These are phyloP conservation scores for Limnephilus rhombicus DNA, from an alignment of 2,888 invertebrate genomes.

Conservation along the genomic window DNA sequence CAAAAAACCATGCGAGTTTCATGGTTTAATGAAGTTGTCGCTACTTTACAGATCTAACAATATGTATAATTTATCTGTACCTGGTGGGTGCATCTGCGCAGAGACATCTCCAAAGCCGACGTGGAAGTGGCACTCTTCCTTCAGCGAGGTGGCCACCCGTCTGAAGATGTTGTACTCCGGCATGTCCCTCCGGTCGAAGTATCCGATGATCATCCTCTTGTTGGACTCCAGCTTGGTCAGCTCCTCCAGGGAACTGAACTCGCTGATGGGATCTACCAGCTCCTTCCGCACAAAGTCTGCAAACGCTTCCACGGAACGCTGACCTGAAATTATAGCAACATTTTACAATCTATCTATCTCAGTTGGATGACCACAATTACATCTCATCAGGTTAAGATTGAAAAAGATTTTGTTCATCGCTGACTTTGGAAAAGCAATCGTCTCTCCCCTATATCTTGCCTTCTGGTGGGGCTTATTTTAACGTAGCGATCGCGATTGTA, in stretches of 20 bases:
- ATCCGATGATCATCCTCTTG: slow-evolving; percentile 92
- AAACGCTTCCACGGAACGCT: slow-evolving; percentile 94
- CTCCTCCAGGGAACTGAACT: slow-evolving; percentile 85
- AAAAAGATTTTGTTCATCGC: no score
- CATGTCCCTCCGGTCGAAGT: slow-evolving; percentile 89
- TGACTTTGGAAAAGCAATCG: no score
- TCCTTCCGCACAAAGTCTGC: slow-evolving; percentile 93
- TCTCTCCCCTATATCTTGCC: no score
- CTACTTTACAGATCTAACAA: no score
- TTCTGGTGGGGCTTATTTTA: no score
- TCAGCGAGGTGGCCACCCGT: slow-evolving; percentile 89
- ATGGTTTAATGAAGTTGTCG: slow-evolving; percentile 66
- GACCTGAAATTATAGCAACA: slow-evolving; percentile 72
- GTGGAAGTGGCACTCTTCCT: slow-evolving; percentile 97
- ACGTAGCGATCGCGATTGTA: no score
- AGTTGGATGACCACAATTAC: no score
- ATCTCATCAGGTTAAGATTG: no score
- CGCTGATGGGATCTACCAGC: slow-evolving; percentile 89
- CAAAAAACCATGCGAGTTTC: background rate
- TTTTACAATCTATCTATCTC: no score
- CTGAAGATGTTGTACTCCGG: slow-evolving; percentile 89
- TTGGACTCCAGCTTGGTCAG: slow-evolving; percentile 87
- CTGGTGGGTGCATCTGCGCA: slow-evolving; percentile 90
- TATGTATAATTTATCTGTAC: slow-evolving; percentile 69
- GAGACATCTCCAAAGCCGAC: slow-evolving; percentile 92